Base-by-base conservation (phyloP, 2,797 vertebrate species). In the Enteromius anoplus region DNA sequence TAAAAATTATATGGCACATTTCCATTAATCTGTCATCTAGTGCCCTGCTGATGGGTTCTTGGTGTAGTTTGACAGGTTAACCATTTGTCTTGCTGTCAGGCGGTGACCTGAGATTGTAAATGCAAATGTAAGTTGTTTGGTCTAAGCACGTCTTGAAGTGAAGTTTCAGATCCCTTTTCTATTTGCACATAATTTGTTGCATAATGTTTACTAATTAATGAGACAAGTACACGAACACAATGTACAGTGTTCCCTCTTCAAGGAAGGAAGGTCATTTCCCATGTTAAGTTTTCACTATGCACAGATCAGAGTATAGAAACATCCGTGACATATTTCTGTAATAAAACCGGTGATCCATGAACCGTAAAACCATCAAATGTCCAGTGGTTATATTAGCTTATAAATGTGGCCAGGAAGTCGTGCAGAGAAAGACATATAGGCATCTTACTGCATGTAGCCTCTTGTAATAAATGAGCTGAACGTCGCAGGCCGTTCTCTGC, bases 1-100 rank as follows among this genome's bases (percentile, higher is more conserved):
- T 94, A 93, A 91, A 92, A 94, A 92, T 93, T 83, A 92, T 92
- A 89, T 84, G 89, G 87, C 90, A 89, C 91, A 89, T 92, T 93
- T 89, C 87, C 90, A 90, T 91, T 93, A 93, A 93, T 93, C 94
- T 90, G 90, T 87, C 88, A 87, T 89, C 87, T 89, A 92, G 88
- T 87, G 86, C 85, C 88, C 86, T 88, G 90, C 88, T 91, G 88
- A 91, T 94, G 78, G 89, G 90, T 93, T 89, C 85, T 65, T 86
- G 78, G 80, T 85, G 87, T 92, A 89, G 91, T 92, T 91, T 90
- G 88, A 86, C 91, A 87, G 90, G 91, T 93, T 93, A 92, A 93
- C 91, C 90, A 90, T 92, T 91, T 90, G 81, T 92, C 88, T 91
- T 88, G 87, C 91, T 93, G 91, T 93, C 90, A 92, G 80, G 75